Evolutionary conservation across 2,888 invertebrate species (phyloP).

Genomic region (Laothoe populi): DNA sequence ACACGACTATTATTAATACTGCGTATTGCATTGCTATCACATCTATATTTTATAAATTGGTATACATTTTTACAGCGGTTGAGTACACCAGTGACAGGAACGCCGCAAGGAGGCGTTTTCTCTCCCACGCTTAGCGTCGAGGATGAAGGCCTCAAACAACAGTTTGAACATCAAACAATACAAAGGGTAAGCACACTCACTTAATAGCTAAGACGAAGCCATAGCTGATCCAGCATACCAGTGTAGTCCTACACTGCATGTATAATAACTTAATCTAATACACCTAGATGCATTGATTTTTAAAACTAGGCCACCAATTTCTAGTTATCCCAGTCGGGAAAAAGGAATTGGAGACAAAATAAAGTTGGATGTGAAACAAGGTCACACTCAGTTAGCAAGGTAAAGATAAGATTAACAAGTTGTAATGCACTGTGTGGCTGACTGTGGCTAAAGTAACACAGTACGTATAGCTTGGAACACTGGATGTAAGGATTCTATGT

Average conservation of each 20-base stretch:
- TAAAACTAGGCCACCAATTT: constrained; percentile 77
- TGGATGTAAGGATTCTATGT: constrained; percentile 37
- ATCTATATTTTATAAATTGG: neutral
- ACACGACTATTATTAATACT: neutral
- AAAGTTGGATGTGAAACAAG: constrained; percentile 81
- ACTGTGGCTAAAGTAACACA: constrained; percentile 66
- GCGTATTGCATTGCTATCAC: no score
- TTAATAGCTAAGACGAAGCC: constrained; percentile 37
- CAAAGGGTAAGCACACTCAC: constrained; percentile 73
- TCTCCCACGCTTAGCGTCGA: constrained; percentile 75
- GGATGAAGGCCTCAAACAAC: constrained; percentile 79
- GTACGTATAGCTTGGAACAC: constrained; percentile 35
- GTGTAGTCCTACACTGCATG: constrained; percentile 57
- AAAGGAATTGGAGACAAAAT: constrained; percentile 82
- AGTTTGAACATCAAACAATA: constrained; percentile 78
- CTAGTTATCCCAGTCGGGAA: constrained; percentile 79
- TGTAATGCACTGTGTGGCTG: constrained; percentile 73
- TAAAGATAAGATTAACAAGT: constrained; percentile 64
- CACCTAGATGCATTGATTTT: constrained; percentile 64
- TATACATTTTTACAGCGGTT: constrained; percentile 62
- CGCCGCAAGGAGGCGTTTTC: constrained; percentile 76
- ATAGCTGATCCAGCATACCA: constrained; percentile 34
- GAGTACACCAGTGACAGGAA: constrained; percentile 76
- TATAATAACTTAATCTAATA: constrained; percentile 45
- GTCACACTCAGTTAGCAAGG: constrained; percentile 71